phyloP scores from a whole-genome alignment of 2,888 invertebrate species.

The Ectemnius continuus region DNA sequence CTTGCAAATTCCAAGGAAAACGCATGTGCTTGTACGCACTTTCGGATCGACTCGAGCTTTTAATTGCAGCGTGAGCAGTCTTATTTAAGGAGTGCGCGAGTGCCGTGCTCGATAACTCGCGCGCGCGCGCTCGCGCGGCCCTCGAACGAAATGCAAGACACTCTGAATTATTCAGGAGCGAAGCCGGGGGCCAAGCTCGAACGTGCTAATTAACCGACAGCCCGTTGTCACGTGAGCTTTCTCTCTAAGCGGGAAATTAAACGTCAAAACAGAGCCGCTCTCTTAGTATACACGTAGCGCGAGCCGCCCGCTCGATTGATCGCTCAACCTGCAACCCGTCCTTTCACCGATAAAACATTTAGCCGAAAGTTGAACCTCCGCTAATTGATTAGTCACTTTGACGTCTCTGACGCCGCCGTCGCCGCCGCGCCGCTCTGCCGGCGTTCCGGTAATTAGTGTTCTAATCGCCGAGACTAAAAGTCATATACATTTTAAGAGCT shows the following conservation, averaged over 20 bases:
- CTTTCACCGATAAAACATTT: conserved; percentile 12
- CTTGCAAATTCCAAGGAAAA: too few species aligned
- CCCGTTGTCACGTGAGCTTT: conserved; percentile 57
- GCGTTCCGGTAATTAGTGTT: too few species aligned
- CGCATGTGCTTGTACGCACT: too few species aligned
- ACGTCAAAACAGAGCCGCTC: conserved; percentile 36
- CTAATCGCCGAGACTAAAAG: too few species aligned
- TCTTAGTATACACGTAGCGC: background rate
- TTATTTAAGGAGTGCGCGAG: background rate
- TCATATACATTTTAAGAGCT: too few species aligned
- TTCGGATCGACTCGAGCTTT: background rate
- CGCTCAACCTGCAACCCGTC: conserved; percentile 9
- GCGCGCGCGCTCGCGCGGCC: conserved; percentile 17
- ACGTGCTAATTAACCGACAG: conserved; percentile 57
- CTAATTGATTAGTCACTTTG: conserved; percentile 5
- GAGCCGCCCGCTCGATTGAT: conserved; percentile 16
- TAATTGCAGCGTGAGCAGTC: conserved; percentile 8
- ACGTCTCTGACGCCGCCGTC: too few species aligned
- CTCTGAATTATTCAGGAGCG: conserved; percentile 55
- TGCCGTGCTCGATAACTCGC: conserved; percentile 26
- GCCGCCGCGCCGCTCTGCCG: too few species aligned
- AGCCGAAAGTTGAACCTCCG: background rate
- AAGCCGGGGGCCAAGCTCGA: conserved; percentile 42
- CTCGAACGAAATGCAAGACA: conserved; percentile 42
- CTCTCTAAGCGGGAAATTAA: conserved; percentile 50